Evolutionary conservation across 1,140 invertebrate species (phyloP).

Genomic region (Notospermus geniculatus): DNA sequence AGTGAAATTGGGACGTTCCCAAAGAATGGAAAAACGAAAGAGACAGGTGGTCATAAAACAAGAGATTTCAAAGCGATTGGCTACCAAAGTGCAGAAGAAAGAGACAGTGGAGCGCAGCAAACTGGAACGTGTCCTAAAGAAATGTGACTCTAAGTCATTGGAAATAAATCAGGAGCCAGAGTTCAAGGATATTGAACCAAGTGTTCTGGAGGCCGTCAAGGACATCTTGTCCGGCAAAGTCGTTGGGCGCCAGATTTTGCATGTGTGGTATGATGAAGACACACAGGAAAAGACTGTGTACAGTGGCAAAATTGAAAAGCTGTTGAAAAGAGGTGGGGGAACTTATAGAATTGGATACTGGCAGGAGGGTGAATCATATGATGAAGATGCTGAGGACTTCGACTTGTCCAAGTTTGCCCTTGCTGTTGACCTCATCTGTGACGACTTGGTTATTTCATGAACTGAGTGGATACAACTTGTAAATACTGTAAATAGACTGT

Average conservation of each 20-base stretch:
- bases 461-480: background rate
- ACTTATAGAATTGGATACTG: constrained; percentile 7
- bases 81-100: background rate
- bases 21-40: background rate
- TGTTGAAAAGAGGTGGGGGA: background rate
- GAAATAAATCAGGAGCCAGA: background rate
- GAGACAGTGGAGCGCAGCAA: background rate
- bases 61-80: background rate
- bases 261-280: too few relatives aligned
- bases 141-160: background rate
- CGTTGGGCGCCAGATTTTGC: too few relatives aligned
- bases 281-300: too few relatives aligned
- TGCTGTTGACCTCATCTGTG: background rate
- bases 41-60: background rate
- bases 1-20: background rate
- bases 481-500: constrained; percentile 1
- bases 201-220: too few relatives aligned
- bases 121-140: background rate
- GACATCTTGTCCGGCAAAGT: too few relatives aligned
- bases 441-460: constrained; percentile 2
- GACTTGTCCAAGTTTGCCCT: constrained; percentile 5
- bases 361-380: background rate
- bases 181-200: background rate
- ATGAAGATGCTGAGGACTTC: constrained; percentile 2
- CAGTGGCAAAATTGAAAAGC: constrained; percentile 7